phyloP scores from a whole-genome alignment of 2,888 invertebrate species.

The Cartodere bifasciata region DNA sequence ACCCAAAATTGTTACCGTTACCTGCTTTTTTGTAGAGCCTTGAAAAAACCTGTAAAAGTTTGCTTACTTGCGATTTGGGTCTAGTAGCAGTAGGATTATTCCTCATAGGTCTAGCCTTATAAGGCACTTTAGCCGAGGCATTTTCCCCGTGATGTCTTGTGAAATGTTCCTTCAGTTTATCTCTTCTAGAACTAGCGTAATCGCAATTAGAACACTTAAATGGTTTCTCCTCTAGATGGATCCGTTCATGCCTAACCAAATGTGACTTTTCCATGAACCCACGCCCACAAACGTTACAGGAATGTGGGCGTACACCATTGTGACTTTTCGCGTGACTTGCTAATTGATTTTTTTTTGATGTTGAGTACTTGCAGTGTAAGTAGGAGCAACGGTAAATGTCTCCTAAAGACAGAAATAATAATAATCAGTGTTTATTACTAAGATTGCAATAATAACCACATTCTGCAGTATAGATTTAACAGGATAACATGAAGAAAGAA shows the following conservation, averaged over 20 bases:
- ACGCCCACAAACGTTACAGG: conserved; percentile 46
- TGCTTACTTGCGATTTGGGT: conserved; percentile 28
- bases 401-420: conserved; percentile 25
- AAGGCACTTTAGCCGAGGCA: conserved; percentile 39
- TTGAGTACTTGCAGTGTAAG: conserved; percentile 47
- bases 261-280: conserved; percentile 57
- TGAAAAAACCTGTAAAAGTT: too few relatives aligned
- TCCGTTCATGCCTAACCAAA: conserved; percentile 50
- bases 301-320: conserved; percentile 36
- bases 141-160: conserved; percentile 39
- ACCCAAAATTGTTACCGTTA: too few relatives aligned
- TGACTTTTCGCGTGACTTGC: conserved; percentile 52
- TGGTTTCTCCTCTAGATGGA: conserved; percentile 50
- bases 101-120: conserved; percentile 36
- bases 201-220: conserved; percentile 52
- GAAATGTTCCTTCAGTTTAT: conserved; percentile 49
- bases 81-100: conserved; percentile 22
- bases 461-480: too few relatives aligned
- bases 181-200: conserved; percentile 49
- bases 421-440: background rate
- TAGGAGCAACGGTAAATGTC: conserved; percentile 50
- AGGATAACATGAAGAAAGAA: background rate
- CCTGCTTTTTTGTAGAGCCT: too few relatives aligned
- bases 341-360: conserved; percentile 51
- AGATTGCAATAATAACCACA: too few relatives aligned